Evolutionary conservation across 2,797 vertebrate species (phyloP).

Genomic region (Anableps anableps): DNA sequence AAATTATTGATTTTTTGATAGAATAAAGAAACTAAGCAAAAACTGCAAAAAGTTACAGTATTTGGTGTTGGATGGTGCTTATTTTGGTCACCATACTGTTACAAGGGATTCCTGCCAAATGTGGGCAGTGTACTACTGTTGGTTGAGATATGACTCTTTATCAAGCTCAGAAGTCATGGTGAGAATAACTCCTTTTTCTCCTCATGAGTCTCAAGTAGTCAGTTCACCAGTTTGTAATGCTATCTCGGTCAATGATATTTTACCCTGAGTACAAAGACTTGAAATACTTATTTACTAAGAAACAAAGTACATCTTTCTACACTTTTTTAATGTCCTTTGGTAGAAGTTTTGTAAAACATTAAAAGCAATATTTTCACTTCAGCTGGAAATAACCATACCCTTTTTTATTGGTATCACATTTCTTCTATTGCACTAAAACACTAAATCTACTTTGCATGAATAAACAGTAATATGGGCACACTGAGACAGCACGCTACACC

Average conservation of each 20-base stretch:
- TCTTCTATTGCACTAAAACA: constrained; percentile 26
- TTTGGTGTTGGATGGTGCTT: constrained; percentile 59
- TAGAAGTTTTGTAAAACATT: neutral
- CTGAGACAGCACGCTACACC: constrained; percentile 60
- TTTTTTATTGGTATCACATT: constrained; percentile 25
- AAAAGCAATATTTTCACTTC: constrained; percentile 4
- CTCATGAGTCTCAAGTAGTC: constrained; percentile 57
- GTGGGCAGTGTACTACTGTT: constrained; percentile 68
- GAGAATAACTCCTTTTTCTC: constrained; percentile 54
- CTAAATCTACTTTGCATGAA: constrained; percentile 59
- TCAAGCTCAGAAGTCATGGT: constrained; percentile 61
- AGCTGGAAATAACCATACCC: neutral
- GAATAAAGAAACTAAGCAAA: constrained; percentile 57
- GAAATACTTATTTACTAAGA: constrained; percentile 9
- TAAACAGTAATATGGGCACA: constrained; percentile 70
- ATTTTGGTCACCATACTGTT: constrained; percentile 56
- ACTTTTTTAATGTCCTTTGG: neutral
- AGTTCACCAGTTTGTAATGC: constrained; percentile 58
- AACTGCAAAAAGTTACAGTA: constrained; percentile 43
- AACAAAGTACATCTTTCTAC: neutral
- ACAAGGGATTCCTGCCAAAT: constrained; percentile 66
- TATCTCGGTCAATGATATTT: constrained; percentile 57
- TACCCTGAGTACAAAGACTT: constrained; percentile 17
- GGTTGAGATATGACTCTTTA: constrained; percentile 42
- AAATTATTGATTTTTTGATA: constrained; percentile 45